These are phyloP conservation scores for Protophormia terraenovae DNA, from an alignment of 2,888 invertebrate genomes.

Conservation along the genomic window DNA sequence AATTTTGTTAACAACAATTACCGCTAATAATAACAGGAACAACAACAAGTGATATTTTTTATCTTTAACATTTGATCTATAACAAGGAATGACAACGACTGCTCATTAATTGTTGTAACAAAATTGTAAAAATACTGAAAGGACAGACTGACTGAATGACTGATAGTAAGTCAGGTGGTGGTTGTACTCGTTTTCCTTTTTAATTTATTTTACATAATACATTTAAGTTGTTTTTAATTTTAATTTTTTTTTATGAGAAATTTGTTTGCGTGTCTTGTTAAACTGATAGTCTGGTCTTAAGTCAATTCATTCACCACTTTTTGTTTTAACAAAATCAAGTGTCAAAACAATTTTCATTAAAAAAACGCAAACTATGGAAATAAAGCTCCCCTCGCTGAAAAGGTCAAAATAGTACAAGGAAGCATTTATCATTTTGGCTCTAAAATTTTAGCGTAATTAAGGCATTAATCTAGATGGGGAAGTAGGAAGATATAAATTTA, in stretches of 20 bases:
- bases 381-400: background rate
- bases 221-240: too few species aligned
- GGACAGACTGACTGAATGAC: background rate
- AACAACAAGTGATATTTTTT: conserved; percentile 59
- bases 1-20: conserved; percentile 62
- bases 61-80: conserved; percentile 54
- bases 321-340: conserved; percentile 49
- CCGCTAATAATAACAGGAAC: conserved; percentile 37
- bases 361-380: background rate
- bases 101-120: conserved; percentile 38
- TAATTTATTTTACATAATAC: too few species aligned
- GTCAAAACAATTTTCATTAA: conserved; percentile 63
- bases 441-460: too few species aligned
- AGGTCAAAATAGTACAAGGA: too few species aligned
- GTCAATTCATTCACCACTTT: background rate
- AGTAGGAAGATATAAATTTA: too few species aligned
- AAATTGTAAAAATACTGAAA: background rate
- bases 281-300: background rate
- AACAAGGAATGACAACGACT: conserved; percentile 17
- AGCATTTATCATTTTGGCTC: too few species aligned
- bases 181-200: background rate
- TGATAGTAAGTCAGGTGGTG: background rate
- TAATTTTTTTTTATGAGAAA: background rate
- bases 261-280: conserved; percentile 46
- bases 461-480: too few species aligned